Evolutionary conservation across 1,140 invertebrate genomes (phyloP), one percentile per base, ranked within the genome.

Genomic region (Drosophila bocqueti): DNA sequence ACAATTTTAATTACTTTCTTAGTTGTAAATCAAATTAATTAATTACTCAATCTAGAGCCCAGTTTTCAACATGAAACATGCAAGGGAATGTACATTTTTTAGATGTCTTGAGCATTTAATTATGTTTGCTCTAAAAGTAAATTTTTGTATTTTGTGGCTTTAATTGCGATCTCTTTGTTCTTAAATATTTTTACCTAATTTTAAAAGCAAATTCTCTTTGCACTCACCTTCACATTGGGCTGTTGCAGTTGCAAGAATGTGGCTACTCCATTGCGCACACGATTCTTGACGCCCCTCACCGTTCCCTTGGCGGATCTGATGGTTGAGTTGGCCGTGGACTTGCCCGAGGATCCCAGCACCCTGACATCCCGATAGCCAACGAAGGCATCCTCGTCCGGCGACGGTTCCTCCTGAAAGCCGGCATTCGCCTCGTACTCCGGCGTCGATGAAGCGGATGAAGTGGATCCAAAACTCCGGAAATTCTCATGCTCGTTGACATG

Each of bases 241-340:
- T 94, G 95, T 78, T 96, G 96, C 80, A 97, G 96, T 85, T 97
- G 96, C 16, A 98, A 94, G 93, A 99, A 99, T 7, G 98, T 98
- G 16, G 97, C 97, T 82, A 99, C 99, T 72, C 98, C 98, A 57
- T 97, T 97, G 79, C 97, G 94, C 26, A 99, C 98, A 81, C 98
- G 95, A 94, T 99, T 99, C 93, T 97, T 98, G 50, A 98, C 97
- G 52, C 98, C 98, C 21, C 98, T 95, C 62, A 99, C 96, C 4
- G 97, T 98, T 36, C 98, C 98, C 92, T 97, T 97, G 68, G 96
- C 96, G 94, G 98, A 99, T 76, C 96, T 94, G 90, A 98, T 98
- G 57, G 97, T 96, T 5, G 95, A 60, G 8, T 45, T 96, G 95
- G 29, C 94, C 93, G 87, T 16, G 2, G 16, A 15, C 26, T 61